Conservation (phyloP, 2,888 invertebrate species). For the Tipula lateralis region DNA sequence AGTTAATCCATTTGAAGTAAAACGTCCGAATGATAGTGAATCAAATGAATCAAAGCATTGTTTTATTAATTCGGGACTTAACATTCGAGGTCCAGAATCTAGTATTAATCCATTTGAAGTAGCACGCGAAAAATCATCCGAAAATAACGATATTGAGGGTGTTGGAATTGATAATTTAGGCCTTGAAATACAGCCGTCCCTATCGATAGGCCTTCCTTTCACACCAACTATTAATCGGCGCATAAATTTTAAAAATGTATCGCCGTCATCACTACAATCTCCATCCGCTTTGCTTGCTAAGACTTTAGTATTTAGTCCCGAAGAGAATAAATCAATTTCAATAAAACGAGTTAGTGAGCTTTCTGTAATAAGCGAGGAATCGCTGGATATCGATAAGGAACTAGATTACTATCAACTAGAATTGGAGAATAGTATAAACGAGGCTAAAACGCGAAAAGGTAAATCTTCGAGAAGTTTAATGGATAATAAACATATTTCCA, state of each 20-base stretch:
- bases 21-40: conserved; percentile 26
- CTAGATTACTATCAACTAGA: conserved; percentile 48
- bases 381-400: conserved; percentile 47
- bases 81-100: conserved; percentile 43
- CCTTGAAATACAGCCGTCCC: conserved; percentile 37
- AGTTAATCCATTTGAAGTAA: conserved; percentile 48
- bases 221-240: conserved; percentile 45
- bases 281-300: conserved; percentile 45
- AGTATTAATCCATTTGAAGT: conserved; percentile 47
- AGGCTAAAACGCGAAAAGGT: conserved; percentile 45
- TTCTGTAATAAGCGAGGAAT: conserved; percentile 45
- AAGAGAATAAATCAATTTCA: conserved; percentile 33
- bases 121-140: conserved; percentile 37
- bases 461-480: conserved; percentile 32
- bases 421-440: conserved; percentile 49
- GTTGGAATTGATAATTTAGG: conserved; percentile 39
- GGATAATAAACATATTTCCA: conserved; percentile 31
- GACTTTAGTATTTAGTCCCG: conserved; percentile 45
- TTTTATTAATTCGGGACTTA: conserved; percentile 45
- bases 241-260: conserved; percentile 42
- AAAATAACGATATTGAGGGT: conserved; percentile 30
- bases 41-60: conserved; percentile 37
- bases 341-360: conserved; percentile 35
- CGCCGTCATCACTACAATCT: conserved; percentile 40
- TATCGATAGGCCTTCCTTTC: conserved; percentile 46